Evolutionary conservation across 2,888 invertebrate species (phyloP).

Genomic region (Dynastes tityus): DNA sequence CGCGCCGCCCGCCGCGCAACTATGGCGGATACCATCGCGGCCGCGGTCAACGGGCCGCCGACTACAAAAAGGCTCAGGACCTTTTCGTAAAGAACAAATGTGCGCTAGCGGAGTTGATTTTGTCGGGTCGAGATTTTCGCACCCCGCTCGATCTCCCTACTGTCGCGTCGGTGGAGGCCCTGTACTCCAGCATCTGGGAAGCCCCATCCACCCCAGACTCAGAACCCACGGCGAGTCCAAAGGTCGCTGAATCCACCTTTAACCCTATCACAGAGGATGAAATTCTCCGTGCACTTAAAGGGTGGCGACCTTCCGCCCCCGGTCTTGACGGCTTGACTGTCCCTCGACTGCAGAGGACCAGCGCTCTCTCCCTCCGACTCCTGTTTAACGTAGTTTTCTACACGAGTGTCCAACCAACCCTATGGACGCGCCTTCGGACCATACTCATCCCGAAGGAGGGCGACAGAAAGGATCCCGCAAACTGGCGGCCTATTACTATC

Average conservation of each 20-base stretch:
- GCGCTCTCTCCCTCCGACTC: conserved; percentile 3
- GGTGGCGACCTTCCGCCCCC: conserved; percentile 52
- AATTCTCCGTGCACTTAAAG: conserved; percentile 26
- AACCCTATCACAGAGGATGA: conserved; percentile 49
- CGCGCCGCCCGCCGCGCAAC: no score
- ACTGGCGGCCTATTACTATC: conserved; percentile 62
- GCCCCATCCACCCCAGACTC: conserved; percentile 39
- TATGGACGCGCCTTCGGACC: conserved; percentile 45
- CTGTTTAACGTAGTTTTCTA: conserved; percentile 51
- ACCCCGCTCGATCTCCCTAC: conserved; percentile 21
- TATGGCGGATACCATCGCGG: no score
- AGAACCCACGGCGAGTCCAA: not conserved
- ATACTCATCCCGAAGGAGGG: conserved; percentile 55
- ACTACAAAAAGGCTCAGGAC: conserved; percentile 54
- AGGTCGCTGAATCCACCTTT: not conserved
- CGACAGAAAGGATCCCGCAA: conserved; percentile 52
- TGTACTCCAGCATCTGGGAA: conserved; percentile 47
- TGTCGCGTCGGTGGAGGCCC: conserved; percentile 29
- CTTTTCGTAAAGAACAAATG: conserved; percentile 49
- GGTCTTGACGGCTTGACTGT: conserved; percentile 53
- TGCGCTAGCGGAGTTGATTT: conserved; percentile 44
- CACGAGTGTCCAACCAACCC: conserved; percentile 1
- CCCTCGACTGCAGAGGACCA: conserved; percentile 3
- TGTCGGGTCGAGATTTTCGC: conserved; percentile 41
- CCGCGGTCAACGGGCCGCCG: not conserved